Base-by-base conservation (phyloP, 1,140 invertebrate genomes). In the Neoseiulus cucumeris region DNA sequence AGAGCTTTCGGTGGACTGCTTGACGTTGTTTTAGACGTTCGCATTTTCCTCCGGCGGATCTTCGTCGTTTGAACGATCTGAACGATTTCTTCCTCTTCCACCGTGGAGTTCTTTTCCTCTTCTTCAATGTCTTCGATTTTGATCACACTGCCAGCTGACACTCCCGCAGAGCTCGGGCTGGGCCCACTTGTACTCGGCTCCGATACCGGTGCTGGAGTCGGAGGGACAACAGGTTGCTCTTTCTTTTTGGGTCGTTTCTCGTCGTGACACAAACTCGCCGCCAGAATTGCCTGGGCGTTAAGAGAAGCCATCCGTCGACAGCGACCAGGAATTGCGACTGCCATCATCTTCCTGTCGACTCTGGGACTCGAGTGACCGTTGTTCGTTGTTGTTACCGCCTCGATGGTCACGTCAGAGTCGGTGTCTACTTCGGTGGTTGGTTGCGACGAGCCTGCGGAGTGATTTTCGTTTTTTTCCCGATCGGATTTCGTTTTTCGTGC, bases 261-360 rank as follows among this genome's bases (percentile, higher is more conserved):
- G 73, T 91, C 89, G 42, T 79, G 77, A 2, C 81, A 83, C 72
- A 91, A 91, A 67, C 86, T 90, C 22, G 89, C 89, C 1, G 89
- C 87, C 68, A 94, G 78, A 69, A 94, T 93, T 17, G 90, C 90
- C 9, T 87, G 86, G 9, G 90, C 90, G 76, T 93, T 94, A 22
- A 94, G 75, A 72, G 87, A 91, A 9, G 90, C 90, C 89, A 93
- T 91, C 29, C 90, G 80, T 72, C 91, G 91, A 69, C 84, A 82
- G 4, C 1, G 89, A 59, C 66, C 67, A 59, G 12, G 71, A 70
- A 47, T 71, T 68, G 64, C 71, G 69, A 45, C 71, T 69, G 68
- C 70, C 71, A 25, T 70, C 65, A 66, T 68, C 66, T 28, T 67
- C 64, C 33, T n/a, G 51, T 59, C 51, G 2, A 59, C 51, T 33